phyloP scores from a whole-genome alignment of 1,140 invertebrate genomes.

The Drosophila persimilis region DNA sequence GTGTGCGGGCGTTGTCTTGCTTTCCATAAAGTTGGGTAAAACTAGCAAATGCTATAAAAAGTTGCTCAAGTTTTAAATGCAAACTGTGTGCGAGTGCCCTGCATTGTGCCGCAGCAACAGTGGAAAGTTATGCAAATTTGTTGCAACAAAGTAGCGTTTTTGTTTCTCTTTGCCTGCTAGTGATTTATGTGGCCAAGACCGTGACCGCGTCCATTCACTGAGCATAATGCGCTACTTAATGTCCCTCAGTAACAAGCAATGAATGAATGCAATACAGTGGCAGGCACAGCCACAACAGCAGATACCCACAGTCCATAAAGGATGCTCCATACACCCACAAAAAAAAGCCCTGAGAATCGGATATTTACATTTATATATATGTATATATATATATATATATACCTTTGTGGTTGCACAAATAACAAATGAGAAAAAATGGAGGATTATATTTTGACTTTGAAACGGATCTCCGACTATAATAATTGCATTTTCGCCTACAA shows the following conservation, averaged over 20 bases:
- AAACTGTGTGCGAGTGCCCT: constrained; percentile 10
- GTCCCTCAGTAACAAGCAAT: constrained; percentile 52
- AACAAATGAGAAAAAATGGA: no score
- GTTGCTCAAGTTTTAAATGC: constrained; percentile 62
- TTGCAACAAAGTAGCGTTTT: constrained; percentile 72
- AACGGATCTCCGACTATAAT: no score
- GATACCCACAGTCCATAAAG: neutral
- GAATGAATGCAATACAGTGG: constrained; percentile 42
- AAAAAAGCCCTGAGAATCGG: no score
- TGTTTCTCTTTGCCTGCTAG: constrained; percentile 44
- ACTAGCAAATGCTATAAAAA: constrained; percentile 63
- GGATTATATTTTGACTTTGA: no score
- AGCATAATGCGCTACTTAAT: constrained; percentile 67
- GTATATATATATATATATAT: no score
- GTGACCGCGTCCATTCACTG: constrained; percentile 50
- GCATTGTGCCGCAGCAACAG: constrained; percentile 28
- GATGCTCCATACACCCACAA: constrained; percentile 22
- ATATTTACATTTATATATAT: no score
- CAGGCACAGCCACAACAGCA: constrained; percentile 1
- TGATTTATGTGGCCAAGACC: constrained; percentile 74
- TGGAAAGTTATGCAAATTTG: constrained; percentile 76
- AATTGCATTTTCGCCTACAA: no score
- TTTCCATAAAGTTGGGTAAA: constrained; percentile 46
- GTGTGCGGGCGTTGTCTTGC: neutral
- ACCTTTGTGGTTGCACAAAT: no score